A percentile compares a stretch with the other conserved stretches of the same genome.
Evolutionary conservation across 2,113 vertebrate genomes (phyloP).

Genomic region (Anarrhichthys ocellatus): DNA sequence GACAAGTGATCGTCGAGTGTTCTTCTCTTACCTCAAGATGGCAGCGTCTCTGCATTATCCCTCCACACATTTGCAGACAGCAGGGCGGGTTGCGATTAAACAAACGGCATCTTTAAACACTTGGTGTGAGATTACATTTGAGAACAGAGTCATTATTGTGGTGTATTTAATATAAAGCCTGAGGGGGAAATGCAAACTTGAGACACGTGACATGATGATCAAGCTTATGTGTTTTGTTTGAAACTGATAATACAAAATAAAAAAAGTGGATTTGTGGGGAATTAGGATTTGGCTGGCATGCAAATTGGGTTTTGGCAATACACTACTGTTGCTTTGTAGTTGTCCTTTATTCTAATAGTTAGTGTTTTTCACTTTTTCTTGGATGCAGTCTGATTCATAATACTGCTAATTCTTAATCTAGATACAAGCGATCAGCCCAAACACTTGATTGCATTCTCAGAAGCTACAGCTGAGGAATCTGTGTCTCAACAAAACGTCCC

Average conservation of each 20-base stretch:
- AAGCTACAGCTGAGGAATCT: conserved; percentile 31
- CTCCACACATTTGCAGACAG: background rate
- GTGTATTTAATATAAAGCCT: background rate
- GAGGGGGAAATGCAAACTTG: background rate
- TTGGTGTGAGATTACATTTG: background rate
- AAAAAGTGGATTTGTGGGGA: background rate
- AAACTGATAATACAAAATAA: background rate
- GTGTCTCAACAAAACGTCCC: background rate
- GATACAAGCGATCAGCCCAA: conserved; percentile 17
- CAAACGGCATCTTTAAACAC: background rate
- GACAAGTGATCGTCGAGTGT: background rate
- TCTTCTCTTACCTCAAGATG: conserved; percentile 10
- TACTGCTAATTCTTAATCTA: conserved; percentile 5
- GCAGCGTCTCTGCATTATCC: conserved; percentile 3
- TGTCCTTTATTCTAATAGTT: background rate
- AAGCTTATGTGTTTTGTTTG: background rate
- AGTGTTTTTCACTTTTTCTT: background rate
- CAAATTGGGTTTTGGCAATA: background rate
- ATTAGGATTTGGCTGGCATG: background rate
- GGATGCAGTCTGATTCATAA: background rate
- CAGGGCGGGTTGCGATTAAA: background rate
- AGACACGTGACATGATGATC: background rate
- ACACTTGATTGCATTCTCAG: conserved; percentile 34
- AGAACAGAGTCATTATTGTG: background rate
- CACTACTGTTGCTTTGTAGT: background rate